phyloP scores from a whole-genome alignment of 2,797 vertebrate species.

The Pseudochirops corinnae region DNA sequence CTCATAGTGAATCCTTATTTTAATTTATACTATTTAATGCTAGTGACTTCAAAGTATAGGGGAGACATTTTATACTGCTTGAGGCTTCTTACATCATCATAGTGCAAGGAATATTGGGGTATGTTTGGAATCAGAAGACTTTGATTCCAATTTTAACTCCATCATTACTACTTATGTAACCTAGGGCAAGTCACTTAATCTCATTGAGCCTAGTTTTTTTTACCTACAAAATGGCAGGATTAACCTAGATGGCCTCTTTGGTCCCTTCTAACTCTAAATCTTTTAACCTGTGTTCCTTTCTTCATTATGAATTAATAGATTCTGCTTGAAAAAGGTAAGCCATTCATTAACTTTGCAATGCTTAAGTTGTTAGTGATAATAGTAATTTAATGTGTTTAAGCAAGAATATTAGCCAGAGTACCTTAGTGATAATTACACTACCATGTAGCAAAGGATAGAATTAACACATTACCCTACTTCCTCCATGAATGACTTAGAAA shows the following conservation, averaged over 20 bases:
- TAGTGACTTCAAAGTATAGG: not conserved
- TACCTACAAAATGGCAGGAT: not conserved
- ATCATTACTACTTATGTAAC: not conserved
- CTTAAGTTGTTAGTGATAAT: not conserved
- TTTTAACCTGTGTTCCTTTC: not conserved
- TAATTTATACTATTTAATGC: not conserved
- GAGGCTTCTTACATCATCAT: not conserved
- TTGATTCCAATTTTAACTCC: not conserved
- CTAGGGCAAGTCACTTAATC: not conserved
- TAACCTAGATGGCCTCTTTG: not conserved
- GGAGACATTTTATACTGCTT: not conserved
- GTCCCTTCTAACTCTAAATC: not conserved
- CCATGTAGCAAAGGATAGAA: not conserved
- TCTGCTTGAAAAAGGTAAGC: not conserved
- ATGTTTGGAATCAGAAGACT: not conserved
- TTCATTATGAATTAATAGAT: not conserved
- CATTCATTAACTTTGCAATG: not conserved
- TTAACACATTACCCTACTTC: not conserved
- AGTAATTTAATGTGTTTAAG: not conserved
- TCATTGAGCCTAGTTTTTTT: not conserved
- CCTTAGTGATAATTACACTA: not conserved
- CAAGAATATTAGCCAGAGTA: not conserved
- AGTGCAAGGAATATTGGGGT: not conserved
- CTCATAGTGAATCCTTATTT: not conserved
- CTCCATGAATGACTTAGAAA: not conserved